Percentiles rank a stretch among this genome's conserved stretches.
Conservation (phyloP, 2,888 invertebrate species). For the Scaptodrosophila latifasciaeformis region DNA sequence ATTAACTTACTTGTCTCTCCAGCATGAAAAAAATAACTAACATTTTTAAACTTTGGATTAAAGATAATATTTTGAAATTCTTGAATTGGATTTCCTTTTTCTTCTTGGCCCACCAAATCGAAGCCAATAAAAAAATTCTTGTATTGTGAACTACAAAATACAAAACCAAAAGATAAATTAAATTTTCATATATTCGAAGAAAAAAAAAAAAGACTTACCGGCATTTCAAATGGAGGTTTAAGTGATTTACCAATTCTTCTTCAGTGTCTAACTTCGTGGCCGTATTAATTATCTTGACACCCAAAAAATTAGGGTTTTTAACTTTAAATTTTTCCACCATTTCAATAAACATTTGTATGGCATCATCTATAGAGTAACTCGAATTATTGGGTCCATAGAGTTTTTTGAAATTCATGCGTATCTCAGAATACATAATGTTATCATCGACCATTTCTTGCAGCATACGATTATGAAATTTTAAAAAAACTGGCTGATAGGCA, state of each 20-base stretch:
- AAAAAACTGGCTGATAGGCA: conserved; percentile 76
- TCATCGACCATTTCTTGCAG: conserved; percentile 78
- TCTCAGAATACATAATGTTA: conserved; percentile 79
- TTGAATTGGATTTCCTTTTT: conserved; percentile 76
- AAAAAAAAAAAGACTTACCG: too few species aligned
- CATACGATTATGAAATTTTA: conserved; percentile 76
- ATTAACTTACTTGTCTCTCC: conserved; percentile 77
- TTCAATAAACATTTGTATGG: conserved; percentile 70
- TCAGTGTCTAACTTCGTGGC: conserved; percentile 28
- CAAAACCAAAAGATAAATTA: conserved; percentile 12
- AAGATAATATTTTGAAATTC: conserved; percentile 45
- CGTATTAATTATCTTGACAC: conserved; percentile 77
- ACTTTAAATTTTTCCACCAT: conserved; percentile 75
- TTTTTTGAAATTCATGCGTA: conserved; percentile 72
- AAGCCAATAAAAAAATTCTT: conserved; percentile 79
- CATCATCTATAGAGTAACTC: conserved; percentile 72
- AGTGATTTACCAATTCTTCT: too few species aligned
- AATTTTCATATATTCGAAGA: too few species aligned
- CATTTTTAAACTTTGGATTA: conserved; percentile 3
- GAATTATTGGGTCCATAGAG: conserved; percentile 77
- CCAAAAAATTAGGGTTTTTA: conserved; percentile 77
- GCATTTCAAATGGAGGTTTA: too few species aligned
- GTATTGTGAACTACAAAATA: conserved; percentile 46
- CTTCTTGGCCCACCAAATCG: conserved; percentile 81
- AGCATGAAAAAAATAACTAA: conserved; percentile 79